Evolutionary conservation across 2,888 invertebrate genomes (phyloP), one percentile per base, ranked within the genome.

Genomic region (Troides aeacus): DNA sequence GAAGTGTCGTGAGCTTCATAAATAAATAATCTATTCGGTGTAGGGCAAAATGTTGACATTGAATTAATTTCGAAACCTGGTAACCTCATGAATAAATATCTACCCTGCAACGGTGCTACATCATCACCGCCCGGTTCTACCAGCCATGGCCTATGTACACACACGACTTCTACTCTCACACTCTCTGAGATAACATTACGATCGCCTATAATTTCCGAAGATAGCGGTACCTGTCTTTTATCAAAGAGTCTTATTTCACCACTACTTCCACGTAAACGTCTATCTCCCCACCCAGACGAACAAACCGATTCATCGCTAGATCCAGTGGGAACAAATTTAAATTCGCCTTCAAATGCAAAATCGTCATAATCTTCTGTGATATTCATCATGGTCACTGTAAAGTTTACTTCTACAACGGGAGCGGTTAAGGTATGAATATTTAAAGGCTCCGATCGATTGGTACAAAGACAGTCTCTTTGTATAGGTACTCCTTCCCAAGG

Each of bases 281-380:
- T 88, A 64, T 94, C 94, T 42, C 95, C 95, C 90, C 95, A 94
- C 24, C 94, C 94, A 53, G 94, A 93, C 0, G 94, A 93, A 81
- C 96, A 96, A 24, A 93, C 88, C 61, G 93, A 93, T 74, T 93
- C 93, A 70, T 94, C 94, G 4, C 93, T 92, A 12, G 93, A 93
- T 2, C 89, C 92, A 61, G 90, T 91, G 0, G 94, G 92, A 63
- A 95, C 87, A 83, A 95, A 95, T 80, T 95, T 95, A 77, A 94
- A 95, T 81, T 94, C 94, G 0, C 95, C 96, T 79, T 97, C 96
- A 87, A 97, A 96, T 81, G 95, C 94, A 85, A 96, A 96, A 81
- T 96, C 95, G 69, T 95, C 94, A 80, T 96, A 96, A 88, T 97
- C 96, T 86, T 97, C 96, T 10, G 96, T 95, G 69, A 96, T 95